These are phyloP conservation scores for Streptopelia turtur DNA, from an alignment of 2,797 vertebrate genomes.

Conservation along the genomic window DNA sequence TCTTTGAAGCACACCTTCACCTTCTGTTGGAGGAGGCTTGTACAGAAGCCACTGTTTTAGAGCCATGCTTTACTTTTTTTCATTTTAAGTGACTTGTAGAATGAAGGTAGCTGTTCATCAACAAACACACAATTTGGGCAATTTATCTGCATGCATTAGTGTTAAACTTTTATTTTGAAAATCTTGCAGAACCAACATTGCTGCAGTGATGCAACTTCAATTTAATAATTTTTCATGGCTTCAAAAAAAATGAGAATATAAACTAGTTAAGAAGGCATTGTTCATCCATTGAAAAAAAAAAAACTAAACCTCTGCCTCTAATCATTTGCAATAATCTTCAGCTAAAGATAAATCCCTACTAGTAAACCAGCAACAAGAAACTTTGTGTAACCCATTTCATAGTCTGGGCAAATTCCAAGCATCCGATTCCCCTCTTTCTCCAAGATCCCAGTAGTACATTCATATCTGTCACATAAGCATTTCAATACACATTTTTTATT, in stretches of 20 bases:
- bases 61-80: neutral
- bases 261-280: neutral
- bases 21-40: neutral
- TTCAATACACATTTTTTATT: neutral
- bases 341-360: neutral
- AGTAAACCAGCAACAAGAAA: neutral
- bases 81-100: neutral
- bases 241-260: neutral
- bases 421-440: neutral
- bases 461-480: neutral
- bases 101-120: neutral
- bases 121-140: neutral
- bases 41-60: neutral
- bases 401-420: neutral
- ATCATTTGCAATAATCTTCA: neutral
- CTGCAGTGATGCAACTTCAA: neutral
- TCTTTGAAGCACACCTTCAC: neutral
- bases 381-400: neutral
- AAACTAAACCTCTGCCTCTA: neutral
- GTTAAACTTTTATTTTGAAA: neutral
- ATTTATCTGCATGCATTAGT: neutral
- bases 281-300: neutral
- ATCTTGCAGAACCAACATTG: neutral
- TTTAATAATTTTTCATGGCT: neutral
- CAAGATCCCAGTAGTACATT: neutral